These are phyloP conservation scores for Dysmachus trigonus DNA, from an alignment of 2,888 invertebrate genomes.

Conservation along the genomic window DNA sequence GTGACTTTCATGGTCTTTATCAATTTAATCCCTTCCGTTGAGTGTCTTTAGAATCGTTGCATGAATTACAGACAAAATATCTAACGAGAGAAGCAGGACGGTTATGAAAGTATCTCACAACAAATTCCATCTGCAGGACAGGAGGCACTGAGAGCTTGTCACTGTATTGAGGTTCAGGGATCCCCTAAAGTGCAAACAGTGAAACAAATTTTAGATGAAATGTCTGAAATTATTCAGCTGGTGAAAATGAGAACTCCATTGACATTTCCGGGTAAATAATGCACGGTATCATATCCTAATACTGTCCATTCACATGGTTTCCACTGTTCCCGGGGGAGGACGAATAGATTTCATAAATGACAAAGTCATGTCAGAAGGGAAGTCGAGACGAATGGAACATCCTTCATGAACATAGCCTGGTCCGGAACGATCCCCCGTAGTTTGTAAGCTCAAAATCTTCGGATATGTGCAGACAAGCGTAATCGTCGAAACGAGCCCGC, in stretches of 20 bases:
- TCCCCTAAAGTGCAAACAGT: not conserved
- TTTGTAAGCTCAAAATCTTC: conserved; percentile 22
- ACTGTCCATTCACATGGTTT: conserved; percentile 2
- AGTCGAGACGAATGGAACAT: conserved; percentile 6
- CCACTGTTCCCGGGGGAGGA: not conserved
- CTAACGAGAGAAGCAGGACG: not conserved
- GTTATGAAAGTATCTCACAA: not conserved
- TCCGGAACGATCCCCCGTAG: not conserved
- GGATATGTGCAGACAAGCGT: conserved; percentile 25
- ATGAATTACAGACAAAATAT: not conserved
- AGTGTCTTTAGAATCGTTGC: not conserved
- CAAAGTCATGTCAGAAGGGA: conserved; percentile 17
- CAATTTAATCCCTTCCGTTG: not conserved
- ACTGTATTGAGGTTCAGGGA: not conserved
- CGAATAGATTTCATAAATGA: conserved; percentile 18
- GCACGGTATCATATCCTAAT: conserved; percentile 14
- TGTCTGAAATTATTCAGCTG: conserved; percentile 7
- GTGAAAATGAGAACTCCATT: conserved; percentile 11
- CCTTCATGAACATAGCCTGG: not conserved
- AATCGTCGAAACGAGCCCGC: not conserved
- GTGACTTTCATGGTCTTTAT: not conserved
- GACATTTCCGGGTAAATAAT: conserved; percentile 26
- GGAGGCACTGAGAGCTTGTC: not conserved
- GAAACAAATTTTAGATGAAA: not conserved
- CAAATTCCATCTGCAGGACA: not conserved